A percentile compares a stretch with the other conserved stretches of the same genome.
Conservation (phyloP, 2,113 vertebrate genomes). For the Crypturellus undulatus region DNA sequence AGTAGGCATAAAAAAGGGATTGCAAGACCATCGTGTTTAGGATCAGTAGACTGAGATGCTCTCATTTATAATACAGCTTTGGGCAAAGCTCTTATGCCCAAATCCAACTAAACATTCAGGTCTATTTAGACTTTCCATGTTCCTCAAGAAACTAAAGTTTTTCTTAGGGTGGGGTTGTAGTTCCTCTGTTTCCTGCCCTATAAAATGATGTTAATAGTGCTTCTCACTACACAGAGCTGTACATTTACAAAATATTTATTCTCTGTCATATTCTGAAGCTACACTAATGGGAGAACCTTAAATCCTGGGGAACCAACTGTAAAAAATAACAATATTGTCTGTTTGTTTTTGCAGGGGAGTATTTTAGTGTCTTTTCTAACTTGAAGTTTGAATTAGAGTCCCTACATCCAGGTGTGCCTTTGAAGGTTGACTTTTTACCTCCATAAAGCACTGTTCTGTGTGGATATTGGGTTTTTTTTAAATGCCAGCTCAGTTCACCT, state of each 20-base stretch:
- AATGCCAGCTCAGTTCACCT: background rate
- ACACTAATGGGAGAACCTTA: background rate
- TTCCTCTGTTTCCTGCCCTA: background rate
- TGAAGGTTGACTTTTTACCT: background rate
- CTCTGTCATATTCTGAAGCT: background rate
- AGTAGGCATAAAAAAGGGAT: background rate
- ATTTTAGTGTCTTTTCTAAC: background rate
- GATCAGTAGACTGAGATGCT: background rate
- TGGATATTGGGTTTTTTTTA: background rate
- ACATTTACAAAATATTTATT: background rate
- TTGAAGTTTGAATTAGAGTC: background rate
- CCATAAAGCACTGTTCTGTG: background rate
- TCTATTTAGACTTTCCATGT: background rate
- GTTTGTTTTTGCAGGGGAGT: background rate
- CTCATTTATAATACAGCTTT: background rate
- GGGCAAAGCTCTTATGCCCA: background rate
- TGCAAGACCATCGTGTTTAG: background rate
- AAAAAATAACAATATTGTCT: background rate
- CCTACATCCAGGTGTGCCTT: background rate
- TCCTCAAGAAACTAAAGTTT: background rate
- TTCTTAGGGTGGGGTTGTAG: background rate
- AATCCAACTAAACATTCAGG: background rate
- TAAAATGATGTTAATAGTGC: background rate
- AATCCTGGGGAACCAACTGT: background rate
- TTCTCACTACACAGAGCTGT: background rate